Conservation (phyloP, 2,797 vertebrate species). For the Gymnocypris eckloni region DNA sequence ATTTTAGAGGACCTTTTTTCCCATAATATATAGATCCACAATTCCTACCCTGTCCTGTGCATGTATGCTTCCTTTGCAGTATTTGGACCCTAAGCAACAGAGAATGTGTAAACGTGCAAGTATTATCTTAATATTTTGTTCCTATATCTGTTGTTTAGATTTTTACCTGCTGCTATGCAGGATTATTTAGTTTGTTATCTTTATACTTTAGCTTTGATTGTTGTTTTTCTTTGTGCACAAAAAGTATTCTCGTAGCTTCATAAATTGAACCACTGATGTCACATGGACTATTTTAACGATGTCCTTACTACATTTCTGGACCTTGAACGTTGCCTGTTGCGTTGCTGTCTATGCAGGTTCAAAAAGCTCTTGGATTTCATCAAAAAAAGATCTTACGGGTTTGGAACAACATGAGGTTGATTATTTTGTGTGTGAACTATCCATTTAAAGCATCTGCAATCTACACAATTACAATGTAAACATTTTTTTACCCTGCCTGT, state of each 20-base stretch:
- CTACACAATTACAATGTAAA: no score
- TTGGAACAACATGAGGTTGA: no score
- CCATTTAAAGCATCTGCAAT: no score
- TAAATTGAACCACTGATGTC: background rate
- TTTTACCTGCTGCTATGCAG: background rate
- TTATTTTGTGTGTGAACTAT: no score
- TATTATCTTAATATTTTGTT: background rate
- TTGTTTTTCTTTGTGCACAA: background rate
- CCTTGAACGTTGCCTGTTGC: background rate
- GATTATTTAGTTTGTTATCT: background rate
- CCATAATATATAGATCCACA: conserved; percentile 54
- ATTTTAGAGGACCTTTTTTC: conserved; percentile 65
- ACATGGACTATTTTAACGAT: background rate
- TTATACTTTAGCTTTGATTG: background rate
- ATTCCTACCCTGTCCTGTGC: conserved; percentile 64
- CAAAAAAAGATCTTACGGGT: no score
- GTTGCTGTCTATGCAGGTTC: background rate
- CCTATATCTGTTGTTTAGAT: background rate
- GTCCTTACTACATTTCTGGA: background rate
- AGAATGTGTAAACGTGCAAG: background rate
- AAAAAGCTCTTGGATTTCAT: background rate
- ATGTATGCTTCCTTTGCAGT: background rate
- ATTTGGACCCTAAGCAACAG: background rate
- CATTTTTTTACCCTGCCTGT: no score
- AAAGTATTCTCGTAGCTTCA: background rate